These are phyloP conservation scores for Musca vetustissima DNA, from an alignment of 1,140 invertebrate species.

Conservation along the genomic window DNA sequence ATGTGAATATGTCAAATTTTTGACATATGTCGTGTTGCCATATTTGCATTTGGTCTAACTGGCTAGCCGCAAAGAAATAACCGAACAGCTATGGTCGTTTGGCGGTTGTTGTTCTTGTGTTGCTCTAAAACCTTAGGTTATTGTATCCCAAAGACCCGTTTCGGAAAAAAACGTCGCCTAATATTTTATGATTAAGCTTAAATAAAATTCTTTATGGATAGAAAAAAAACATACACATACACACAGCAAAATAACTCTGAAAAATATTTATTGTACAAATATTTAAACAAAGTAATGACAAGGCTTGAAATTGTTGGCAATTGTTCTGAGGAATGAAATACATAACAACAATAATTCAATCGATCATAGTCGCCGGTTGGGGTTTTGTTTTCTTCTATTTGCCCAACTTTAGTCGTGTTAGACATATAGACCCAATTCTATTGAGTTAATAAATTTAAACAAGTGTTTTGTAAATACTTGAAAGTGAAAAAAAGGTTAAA, in stretches of 20 bases:
- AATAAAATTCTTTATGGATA: no score
- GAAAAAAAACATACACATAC: not conserved
- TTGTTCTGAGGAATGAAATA: not conserved
- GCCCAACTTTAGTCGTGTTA: no score
- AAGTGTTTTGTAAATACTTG: no score
- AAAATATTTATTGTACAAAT: slow-evolving; percentile 18
- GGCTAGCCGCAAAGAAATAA: not conserved
- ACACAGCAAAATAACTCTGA: not conserved
- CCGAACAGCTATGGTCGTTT: not conserved
- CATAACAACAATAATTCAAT: no score
- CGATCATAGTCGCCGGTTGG: no score
- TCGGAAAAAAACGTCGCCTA: no score
- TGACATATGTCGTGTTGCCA: slow-evolving; percentile 19
- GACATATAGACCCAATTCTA: no score
- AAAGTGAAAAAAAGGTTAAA: no score
- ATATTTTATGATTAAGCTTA: no score
- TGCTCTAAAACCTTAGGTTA: not conserved
- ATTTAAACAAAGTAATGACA: slow-evolving; percentile 23
- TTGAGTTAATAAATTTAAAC: no score
- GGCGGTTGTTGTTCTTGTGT: not conserved
- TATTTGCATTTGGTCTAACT: slow-evolving; percentile 14
- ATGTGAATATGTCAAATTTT: slow-evolving; percentile 23
- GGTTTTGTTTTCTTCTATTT: no score
- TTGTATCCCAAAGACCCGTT: not conserved
- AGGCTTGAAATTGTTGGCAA: slow-evolving; percentile 17